Evolutionary conservation across 1,140 invertebrate genomes (phyloP), one percentile per base, ranked within the genome.

Genomic region (Papilio polyxenes): DNA sequence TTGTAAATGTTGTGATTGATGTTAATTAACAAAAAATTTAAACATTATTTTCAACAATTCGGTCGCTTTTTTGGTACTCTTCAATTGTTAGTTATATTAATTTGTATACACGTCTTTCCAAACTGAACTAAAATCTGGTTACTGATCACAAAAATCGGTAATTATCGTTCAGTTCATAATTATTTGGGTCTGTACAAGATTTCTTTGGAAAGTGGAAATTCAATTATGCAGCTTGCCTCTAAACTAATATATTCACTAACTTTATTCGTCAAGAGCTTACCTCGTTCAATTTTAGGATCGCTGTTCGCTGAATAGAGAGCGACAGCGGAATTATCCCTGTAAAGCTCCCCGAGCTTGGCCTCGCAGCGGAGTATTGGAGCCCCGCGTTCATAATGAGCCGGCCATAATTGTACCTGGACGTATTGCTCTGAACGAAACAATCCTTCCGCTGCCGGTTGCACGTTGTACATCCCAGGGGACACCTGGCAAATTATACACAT

Each of bases 261-360:
- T 81, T 40, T 53, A 62, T 20, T 40, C 20, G 6, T 53, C 17
- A 13, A 56, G 69, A 74, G 37, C 23, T 87, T 44, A 94, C 93
- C 93, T 90, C 93, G 89, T 83, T 94, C 92, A 85, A 94, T 94
- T 83, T 93, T 94, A 49, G 93, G 93, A 69, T 94, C 92, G 72
- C 92, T 93, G 80, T 93, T 94, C 4, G 90, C 92, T 17, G 90
- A 91, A 65, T 93, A 94, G 23, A 94, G 84, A 8, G 92, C 92
- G 7, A 94, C 88, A 10, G 89, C 89, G 8, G 92, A 88, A 80
- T 93, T 92, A 62, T 94, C 92, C 82, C 88, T 88, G 75, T 94
- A 94, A 48, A 93, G 82, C 48, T 92, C 90, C 11, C 85, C 89
- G 0, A 92, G 89, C 82, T 90, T 92, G 2, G 92, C 91, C 53